These are phyloP conservation scores for Ditula angustiorana DNA, from an alignment of 2,888 invertebrate species.

Conservation along the genomic window DNA sequence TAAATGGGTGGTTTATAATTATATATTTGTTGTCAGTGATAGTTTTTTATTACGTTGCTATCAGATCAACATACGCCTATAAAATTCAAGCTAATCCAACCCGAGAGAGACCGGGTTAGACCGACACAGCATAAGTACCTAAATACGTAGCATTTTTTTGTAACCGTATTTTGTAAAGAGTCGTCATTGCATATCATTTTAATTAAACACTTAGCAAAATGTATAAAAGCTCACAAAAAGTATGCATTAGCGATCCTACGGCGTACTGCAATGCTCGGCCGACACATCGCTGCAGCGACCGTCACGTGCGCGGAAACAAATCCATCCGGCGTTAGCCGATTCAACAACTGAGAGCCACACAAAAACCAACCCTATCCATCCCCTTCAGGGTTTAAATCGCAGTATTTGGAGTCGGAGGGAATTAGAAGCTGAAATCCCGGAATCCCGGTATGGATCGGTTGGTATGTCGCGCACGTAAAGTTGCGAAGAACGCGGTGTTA, in stretches of 20 bases:
- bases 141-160: too few relatives aligned
- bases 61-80: too few relatives aligned
- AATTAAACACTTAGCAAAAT: too few relatives aligned
- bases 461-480: neutral
- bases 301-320: neutral
- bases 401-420: neutral
- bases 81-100: too few relatives aligned
- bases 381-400: neutral
- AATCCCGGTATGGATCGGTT: too few relatives aligned
- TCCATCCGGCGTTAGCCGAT: neutral
- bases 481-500: neutral
- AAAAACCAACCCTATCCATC: neutral
- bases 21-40: too few relatives aligned
- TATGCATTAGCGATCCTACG: neutral
- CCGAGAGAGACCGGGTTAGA: too few relatives aligned
- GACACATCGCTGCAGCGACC: neutral
- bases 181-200: too few relatives aligned
- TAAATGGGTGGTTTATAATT: too few relatives aligned
- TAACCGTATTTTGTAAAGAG: too few relatives aligned
- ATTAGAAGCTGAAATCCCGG: neutral
- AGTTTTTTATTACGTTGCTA: too few relatives aligned
- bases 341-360: neutral
- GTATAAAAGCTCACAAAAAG: neutral
- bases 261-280: neutral
- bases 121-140: too few relatives aligned